phyloP scores from a whole-genome alignment of 1,140 invertebrate genomes.

The Scaptomyza graminum region DNA sequence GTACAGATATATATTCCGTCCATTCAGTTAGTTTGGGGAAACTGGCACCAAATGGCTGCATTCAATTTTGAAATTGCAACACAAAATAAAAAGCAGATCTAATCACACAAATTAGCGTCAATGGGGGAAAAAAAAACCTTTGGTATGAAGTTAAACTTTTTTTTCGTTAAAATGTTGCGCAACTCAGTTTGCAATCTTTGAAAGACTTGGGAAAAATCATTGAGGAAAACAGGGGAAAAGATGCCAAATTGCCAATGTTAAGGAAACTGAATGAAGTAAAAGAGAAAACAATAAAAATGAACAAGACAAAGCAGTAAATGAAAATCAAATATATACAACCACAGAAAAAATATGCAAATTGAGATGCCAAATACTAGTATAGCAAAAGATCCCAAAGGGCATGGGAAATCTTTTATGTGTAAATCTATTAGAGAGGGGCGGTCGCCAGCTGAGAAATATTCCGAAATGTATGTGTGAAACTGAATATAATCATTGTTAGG shows the following conservation, averaged over 20 bases:
- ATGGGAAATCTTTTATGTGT: constrained; percentile 19
- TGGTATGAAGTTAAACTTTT: background rate
- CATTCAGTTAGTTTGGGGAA: background rate
- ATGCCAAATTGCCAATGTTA: background rate
- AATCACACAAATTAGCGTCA: constrained; percentile 12
- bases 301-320: background rate
- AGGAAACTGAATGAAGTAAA: constrained; percentile 2
- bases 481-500: background rate
- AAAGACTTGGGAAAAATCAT: constrained; percentile 5
- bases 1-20: too few relatives aligned
- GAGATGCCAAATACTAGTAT: background rate
- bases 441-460: background rate
- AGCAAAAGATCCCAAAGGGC: background rate
- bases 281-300: constrained; percentile 2
- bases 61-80: constrained; percentile 12
- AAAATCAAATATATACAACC: background rate
- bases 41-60: constrained; percentile 14
- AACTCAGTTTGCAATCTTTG: constrained; percentile 6
- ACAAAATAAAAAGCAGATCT: constrained; percentile 4
- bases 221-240: background rate
- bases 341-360: constrained; percentile 14
- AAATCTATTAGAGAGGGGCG: background rate
- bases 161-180: background rate
- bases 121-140: background rate
- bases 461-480: constrained; percentile 9